phyloP scores from a whole-genome alignment of 2,113 vertebrate species.

The Antechinus flavipes region DNA sequence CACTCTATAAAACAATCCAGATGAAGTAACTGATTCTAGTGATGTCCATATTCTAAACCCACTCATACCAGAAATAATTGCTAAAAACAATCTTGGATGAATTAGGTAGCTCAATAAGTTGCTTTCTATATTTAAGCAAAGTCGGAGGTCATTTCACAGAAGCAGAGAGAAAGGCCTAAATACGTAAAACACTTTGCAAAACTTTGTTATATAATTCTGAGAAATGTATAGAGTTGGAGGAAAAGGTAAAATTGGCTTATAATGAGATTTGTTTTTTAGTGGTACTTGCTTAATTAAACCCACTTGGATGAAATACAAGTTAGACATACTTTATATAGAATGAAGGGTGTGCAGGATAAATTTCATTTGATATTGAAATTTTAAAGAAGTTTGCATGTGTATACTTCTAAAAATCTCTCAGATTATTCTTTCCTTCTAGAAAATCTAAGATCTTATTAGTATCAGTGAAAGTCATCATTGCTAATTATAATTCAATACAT shows the following conservation, averaged over 20 bases:
- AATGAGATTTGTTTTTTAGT: background rate
- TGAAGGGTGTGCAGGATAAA: background rate
- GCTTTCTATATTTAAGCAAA: background rate
- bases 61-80: background rate
- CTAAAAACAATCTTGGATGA: background rate
- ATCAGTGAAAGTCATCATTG: background rate
- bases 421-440: background rate
- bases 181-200: fast-evolving
- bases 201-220: background rate
- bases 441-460: background rate
- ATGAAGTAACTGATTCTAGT: too few species aligned
- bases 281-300: background rate
- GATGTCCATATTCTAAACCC: background rate
- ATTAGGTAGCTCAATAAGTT: background rate
- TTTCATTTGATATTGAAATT: background rate
- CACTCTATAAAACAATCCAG: too few species aligned
- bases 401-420: background rate
- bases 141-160: background rate
- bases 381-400: background rate
- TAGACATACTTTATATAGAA: background rate
- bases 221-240: background rate
- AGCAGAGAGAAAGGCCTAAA: background rate
- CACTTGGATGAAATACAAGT: background rate
- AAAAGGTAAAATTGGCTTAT: background rate
- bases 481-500: background rate